Percentiles rank a stretch among this genome's conserved stretches.
Conservation (phyloP, 2,888 invertebrate genomes). For the Abrostola tripartita region DNA sequence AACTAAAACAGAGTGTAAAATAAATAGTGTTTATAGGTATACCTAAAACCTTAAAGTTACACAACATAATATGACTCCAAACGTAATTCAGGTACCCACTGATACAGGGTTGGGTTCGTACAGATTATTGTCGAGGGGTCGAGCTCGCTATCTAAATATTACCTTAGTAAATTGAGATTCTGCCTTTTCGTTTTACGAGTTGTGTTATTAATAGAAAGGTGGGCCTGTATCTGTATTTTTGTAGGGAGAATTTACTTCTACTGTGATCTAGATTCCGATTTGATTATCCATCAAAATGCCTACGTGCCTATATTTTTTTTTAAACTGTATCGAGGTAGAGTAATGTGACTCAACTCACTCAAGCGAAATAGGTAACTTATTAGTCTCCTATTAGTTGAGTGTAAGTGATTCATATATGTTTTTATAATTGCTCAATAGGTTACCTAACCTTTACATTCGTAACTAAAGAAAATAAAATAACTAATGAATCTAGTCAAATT, state of each 20-base stretch:
- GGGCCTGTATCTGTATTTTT: background rate
- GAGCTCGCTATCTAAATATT: background rate
- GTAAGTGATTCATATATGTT: too few relatives aligned
- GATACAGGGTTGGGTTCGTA: background rate
- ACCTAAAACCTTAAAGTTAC: too few relatives aligned
- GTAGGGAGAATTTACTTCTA: background rate
- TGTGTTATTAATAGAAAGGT: background rate
- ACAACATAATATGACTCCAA: background rate
- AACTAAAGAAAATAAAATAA: background rate
- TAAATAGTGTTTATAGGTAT: too few relatives aligned
- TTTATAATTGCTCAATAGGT: too few relatives aligned
- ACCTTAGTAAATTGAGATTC: slow-evolving; percentile 1
- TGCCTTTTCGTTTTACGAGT: background rate
- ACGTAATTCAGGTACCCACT: background rate
- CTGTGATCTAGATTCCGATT: background rate
- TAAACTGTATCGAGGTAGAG: too few relatives aligned
- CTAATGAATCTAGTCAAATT: background rate
- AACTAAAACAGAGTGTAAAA: too few relatives aligned
- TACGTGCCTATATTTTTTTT: background rate
- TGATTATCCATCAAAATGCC: background rate
- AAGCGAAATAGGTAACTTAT: too few relatives aligned
- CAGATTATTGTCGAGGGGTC: slow-evolving; percentile 1
- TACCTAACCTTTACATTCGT: too few relatives aligned
- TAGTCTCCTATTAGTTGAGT: too few relatives aligned
- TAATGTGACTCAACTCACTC: too few relatives aligned